Evolutionary conservation across 2,113 vertebrate genomes (phyloP).

Genomic region (Athene noctua): DNA sequence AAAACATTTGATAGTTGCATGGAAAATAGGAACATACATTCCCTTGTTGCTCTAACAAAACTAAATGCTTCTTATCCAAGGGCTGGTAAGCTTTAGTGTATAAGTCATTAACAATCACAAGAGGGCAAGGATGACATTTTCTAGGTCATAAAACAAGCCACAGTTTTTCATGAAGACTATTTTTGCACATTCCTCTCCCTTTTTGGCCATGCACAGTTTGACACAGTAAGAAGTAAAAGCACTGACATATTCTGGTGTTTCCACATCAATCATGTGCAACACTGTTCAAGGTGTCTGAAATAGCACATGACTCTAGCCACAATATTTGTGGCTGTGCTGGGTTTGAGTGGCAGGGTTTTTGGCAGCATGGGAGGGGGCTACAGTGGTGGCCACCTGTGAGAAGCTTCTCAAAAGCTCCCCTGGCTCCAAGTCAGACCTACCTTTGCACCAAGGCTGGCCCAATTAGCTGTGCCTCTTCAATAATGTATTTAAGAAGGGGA

Average conservation of each 20-base stretch:
- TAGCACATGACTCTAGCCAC: not conserved
- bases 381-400: no score
- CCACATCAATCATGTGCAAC: not conserved
- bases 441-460: no score
- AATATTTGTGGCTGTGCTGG: not conserved
- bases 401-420: no score
- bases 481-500: no score
- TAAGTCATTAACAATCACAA: not conserved
- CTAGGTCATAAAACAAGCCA: not conserved
- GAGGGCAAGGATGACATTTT: not conserved
- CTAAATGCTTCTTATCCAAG: not conserved
- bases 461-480: no score
- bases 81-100: not conserved
- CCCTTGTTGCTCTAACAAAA: not conserved
- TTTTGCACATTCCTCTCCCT: not conserved
- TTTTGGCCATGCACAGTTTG: not conserved
- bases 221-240: not conserved
- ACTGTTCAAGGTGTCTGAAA: not conserved
- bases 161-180: not conserved
- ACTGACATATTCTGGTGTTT: not conserved
- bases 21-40: not conserved
- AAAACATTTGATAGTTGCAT: not conserved
- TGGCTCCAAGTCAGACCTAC: no score
- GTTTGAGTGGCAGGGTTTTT: no score
- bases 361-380: no score